These are phyloP conservation scores for Bombus difficillimus DNA, from an alignment of 1,140 invertebrate species.

Conservation along the genomic window DNA sequence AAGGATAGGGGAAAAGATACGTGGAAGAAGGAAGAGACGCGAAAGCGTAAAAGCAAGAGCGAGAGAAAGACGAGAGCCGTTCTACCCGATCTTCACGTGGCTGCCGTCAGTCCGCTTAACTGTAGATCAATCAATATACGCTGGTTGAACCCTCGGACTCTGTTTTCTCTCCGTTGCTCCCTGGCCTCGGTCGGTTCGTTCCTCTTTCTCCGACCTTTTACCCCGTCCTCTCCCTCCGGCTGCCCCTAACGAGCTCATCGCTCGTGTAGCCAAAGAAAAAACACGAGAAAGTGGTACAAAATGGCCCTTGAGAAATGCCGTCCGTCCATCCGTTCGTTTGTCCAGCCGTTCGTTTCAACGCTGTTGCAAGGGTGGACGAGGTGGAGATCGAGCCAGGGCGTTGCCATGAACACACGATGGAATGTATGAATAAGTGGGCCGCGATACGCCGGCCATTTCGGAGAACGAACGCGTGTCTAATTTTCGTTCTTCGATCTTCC, in stretches of 20 bases:
- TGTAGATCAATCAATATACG: constrained; percentile 79
- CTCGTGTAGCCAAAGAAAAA: constrained; percentile 70
- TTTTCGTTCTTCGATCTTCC: not conserved
- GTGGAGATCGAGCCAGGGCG: constrained; percentile 11
- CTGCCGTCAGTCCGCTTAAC: constrained; percentile 73
- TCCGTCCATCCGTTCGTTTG: constrained; percentile 55
- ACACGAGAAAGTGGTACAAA: constrained; percentile 77
- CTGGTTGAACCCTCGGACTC: constrained; percentile 67
- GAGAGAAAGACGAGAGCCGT: constrained; percentile 16
- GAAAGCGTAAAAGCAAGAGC: not conserved
- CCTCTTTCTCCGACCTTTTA: constrained; percentile 59
- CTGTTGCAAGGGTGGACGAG: constrained; percentile 38
- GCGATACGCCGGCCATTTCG: constrained; percentile 62
- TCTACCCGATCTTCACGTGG: constrained; percentile 66
- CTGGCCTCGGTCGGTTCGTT: constrained; percentile 32
- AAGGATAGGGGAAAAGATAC: constrained; percentile 19
- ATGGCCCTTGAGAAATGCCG: constrained; percentile 77
- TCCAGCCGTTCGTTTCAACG: constrained; percentile 37
- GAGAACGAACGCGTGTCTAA: not conserved
- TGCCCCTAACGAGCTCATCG: constrained; percentile 78
- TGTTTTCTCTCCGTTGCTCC: constrained; percentile 25
- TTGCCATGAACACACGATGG: constrained; percentile 68
- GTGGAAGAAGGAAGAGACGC: not conserved
- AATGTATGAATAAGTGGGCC: constrained; percentile 59
- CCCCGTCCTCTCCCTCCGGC: constrained; percentile 64